Percentiles rank a stretch among this genome's conserved stretches.
Evolutionary conservation across 2,888 invertebrate genomes (phyloP).

Genomic region (Caenorhabditis sp.): DNA sequence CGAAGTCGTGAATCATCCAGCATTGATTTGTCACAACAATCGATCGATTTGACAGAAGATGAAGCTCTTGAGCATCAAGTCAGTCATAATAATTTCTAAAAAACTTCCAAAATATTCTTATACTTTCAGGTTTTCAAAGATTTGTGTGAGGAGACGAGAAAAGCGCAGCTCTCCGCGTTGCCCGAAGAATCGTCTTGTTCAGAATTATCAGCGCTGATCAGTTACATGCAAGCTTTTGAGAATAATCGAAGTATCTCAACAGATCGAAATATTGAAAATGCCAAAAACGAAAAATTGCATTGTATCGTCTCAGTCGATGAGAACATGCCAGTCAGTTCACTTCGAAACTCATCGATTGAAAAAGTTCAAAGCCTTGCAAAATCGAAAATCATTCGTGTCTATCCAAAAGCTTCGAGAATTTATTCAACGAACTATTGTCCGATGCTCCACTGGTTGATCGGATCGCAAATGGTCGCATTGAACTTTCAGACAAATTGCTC

Average conservation of each 20-base stretch:
- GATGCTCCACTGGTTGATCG: slow-evolving; percentile 85
- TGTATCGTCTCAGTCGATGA: slow-evolving; percentile 42
- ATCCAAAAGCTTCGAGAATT: slow-evolving; percentile 41
- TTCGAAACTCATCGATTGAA: slow-evolving; percentile 19
- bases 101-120: too few species aligned
- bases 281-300: slow-evolving; percentile 11
- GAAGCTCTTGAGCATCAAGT: slow-evolving; percentile 25
- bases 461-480: slow-evolving; percentile 87
- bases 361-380: slow-evolving; percentile 32
- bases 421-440: slow-evolving; percentile 48
- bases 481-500: slow-evolving; percentile 77
- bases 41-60: slow-evolving; percentile 31
- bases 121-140: slow-evolving; percentile 26
- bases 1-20: slow-evolving; percentile 23
- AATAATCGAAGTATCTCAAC: slow-evolving; percentile 12
- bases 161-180: slow-evolving; percentile 29
- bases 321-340: slow-evolving; percentile 20
- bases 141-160: slow-evolving; percentile 38
- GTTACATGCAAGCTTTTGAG: slow-evolving; percentile 60
- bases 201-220: slow-evolving; percentile 59
- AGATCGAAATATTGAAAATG: slow-evolving; percentile 23
- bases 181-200: slow-evolving; percentile 45
- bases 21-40: slow-evolving; percentile 21
- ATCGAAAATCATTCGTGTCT: slow-evolving; percentile 30
- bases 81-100: neutral